A percentile compares a stretch with the other conserved stretches of the same genome.
These are phyloP conservation scores for Enteromius radiatus DNA, from an alignment of 2,797 vertebrate species.

Conservation along the genomic window DNA sequence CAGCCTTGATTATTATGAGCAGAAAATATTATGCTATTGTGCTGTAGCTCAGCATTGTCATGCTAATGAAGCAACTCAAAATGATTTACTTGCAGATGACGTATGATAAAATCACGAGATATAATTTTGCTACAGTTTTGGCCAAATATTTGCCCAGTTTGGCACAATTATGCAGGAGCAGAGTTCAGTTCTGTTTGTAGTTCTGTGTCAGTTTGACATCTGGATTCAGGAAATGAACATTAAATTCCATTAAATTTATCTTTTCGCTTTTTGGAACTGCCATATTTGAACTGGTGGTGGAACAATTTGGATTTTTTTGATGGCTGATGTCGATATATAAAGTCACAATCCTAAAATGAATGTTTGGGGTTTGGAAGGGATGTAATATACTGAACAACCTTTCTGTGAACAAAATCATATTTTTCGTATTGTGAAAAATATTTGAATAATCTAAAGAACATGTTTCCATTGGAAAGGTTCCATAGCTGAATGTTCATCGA, in stretches of 20 bases:
- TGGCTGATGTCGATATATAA: background rate
- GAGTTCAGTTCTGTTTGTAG: background rate
- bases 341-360: background rate
- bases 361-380: background rate
- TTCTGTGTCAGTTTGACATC: background rate
- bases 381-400: background rate
- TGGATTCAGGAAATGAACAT: background rate
- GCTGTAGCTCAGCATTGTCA: constrained; percentile 2
- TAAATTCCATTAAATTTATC: background rate
- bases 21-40: background rate
- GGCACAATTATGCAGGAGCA: background rate
- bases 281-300: constrained; percentile 1
- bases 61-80: background rate
- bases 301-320: background rate
- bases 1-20: background rate
- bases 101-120: background rate
- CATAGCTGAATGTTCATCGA: too few species aligned
- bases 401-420: background rate
- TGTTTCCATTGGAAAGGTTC: background rate
- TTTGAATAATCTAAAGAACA: background rate
- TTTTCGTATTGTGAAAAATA: background rate
- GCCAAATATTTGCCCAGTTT: background rate
- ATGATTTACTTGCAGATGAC: background rate
- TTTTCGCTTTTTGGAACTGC: too few species aligned
- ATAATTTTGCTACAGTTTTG: background rate